phyloP scores from a whole-genome alignment of 2,888 invertebrate genomes.

The Pachycephus smyrnensis region DNA sequence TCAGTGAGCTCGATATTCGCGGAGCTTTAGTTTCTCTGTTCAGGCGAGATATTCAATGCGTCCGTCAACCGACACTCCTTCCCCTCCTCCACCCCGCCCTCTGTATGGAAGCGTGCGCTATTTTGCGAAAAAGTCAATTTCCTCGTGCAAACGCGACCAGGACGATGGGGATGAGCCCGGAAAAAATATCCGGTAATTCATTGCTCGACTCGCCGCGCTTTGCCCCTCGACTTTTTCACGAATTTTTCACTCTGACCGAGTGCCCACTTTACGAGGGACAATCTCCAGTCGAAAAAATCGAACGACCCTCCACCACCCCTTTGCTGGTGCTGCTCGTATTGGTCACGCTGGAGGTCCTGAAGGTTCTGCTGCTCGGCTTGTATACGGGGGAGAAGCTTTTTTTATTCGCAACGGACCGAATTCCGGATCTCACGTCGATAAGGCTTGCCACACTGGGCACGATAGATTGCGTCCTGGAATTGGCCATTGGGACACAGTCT shows the following conservation, averaged over 20 bases:
- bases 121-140: background rate
- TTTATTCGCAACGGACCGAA: background rate
- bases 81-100: no score
- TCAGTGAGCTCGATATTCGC: background rate
- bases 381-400: background rate
- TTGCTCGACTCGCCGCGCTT: slow-evolving; percentile 25
- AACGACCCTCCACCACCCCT: background rate
- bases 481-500: background rate
- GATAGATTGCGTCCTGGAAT: background rate
- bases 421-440: background rate
- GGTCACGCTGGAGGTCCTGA: background rate
- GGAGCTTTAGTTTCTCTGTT: background rate
- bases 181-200: slow-evolving; percentile 31
- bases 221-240: slow-evolving; percentile 12
- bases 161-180: background rate
- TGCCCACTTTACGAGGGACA: slow-evolving; percentile 29
- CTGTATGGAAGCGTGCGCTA: background rate
- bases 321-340: background rate
- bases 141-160: background rate
- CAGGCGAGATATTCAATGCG: background rate
- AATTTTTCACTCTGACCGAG: slow-evolving; percentile 22
- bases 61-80: background rate
- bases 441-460: background rate
- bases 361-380: background rate
- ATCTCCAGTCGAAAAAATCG: slow-evolving; percentile 27